These are phyloP conservation scores for Tipula confusa DNA, from an alignment of 2,888 invertebrate genomes.

Conservation along the genomic window DNA sequence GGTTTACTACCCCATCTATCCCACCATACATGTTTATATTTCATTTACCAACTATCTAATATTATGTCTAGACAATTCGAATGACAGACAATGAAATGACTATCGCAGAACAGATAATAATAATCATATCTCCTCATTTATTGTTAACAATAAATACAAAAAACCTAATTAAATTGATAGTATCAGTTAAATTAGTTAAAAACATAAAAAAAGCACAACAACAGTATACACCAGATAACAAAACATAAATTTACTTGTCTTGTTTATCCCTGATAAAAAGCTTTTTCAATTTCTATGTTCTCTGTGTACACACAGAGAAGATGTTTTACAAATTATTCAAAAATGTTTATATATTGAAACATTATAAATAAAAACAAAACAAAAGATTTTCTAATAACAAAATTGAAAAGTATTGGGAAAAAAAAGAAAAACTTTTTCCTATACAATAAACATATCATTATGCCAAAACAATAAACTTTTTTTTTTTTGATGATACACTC, in stretches of 20 bases:
- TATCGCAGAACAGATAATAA: neutral
- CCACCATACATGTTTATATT: neutral
- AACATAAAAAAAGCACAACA: neutral
- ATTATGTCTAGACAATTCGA: neutral
- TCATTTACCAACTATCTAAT: neutral
- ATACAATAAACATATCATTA: neutral
- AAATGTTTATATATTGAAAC: neutral
- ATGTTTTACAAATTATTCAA: neutral
- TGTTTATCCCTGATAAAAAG: neutral
- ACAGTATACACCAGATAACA: neutral
- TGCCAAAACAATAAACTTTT: neutral
- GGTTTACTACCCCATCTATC: too few species aligned
- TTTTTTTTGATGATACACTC: neutral
- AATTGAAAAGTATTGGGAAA: neutral
- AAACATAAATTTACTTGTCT: neutral
- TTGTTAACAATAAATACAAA: too few species aligned
- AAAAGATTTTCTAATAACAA: neutral
- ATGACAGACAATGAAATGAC: neutral
- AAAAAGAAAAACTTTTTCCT: neutral
- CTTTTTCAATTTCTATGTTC: neutral
- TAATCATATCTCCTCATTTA: neutral
- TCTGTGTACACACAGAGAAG: neutral
- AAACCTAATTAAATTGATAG: neutral
- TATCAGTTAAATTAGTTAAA: neutral
- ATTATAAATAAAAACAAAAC: neutral